phyloP scores from a whole-genome alignment of 2,888 invertebrate species.

The Meandrusa payeni region DNA sequence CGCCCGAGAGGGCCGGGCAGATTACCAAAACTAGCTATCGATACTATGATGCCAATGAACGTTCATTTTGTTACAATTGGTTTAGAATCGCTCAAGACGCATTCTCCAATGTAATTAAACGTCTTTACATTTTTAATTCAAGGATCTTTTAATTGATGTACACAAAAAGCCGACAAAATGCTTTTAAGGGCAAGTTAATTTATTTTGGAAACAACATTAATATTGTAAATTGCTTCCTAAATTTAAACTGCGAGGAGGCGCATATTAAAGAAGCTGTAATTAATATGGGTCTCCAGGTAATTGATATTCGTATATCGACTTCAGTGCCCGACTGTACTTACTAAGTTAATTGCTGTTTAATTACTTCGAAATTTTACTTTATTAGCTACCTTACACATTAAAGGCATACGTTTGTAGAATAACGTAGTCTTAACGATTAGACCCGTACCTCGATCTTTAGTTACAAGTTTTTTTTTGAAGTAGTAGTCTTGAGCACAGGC shows the following conservation, averaged over 20 bases:
- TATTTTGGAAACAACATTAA: conserved; percentile 12
- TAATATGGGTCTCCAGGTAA: conserved; percentile 9
- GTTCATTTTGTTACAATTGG: too few relatives aligned
- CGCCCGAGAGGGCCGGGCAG: too few relatives aligned
- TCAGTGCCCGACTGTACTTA: conserved; percentile 4
- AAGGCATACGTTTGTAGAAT: too few relatives aligned
- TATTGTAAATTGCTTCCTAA: conserved; percentile 19
- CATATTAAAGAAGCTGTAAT: conserved; percentile 16
- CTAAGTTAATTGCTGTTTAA: conserved; percentile 9
- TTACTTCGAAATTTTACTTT: conserved; percentile 9
- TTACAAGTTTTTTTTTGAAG: too few relatives aligned
- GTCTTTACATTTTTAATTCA: not conserved
- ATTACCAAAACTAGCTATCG: too few relatives aligned
- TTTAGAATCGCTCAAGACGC: too few relatives aligned
- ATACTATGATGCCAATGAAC: too few relatives aligned
- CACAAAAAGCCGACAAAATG: conserved; percentile 7
- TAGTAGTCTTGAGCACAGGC: too few relatives aligned
- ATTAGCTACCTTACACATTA: conserved; percentile 9
- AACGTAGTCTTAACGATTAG: too few relatives aligned
- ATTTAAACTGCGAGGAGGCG: conserved; percentile 11
- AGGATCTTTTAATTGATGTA: conserved; percentile 1
- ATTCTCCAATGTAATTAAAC: too few relatives aligned
- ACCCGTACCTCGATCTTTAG: too few relatives aligned
- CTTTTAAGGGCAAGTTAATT: conserved; percentile 12
- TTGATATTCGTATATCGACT: conserved; percentile 10